Base-by-base conservation (phyloP, 2,888 invertebrate species). In the Zaprionus obscuricornis region DNA sequence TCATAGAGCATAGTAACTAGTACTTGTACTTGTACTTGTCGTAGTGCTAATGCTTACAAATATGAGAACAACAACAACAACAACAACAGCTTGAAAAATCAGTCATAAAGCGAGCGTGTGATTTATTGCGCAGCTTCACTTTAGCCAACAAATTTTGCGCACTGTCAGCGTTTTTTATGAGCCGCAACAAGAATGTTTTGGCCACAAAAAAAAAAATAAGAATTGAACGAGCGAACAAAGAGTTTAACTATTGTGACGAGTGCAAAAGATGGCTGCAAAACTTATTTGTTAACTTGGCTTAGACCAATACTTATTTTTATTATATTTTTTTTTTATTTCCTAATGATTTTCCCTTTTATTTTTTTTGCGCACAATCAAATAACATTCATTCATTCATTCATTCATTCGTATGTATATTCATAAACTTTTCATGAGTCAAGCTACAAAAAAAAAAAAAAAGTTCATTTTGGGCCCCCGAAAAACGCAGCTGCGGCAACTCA, bases 81-180 rank as follows among this genome's bases (percentile, higher is more conserved):
- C n/a, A n/a, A n/a, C n/a, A n/a, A n/a, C n/a, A n/a, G 37, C 47
- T 42, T 37, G 20, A 54, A 45, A 5, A 22, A 22, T n/a, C n/a
- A n/a, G n/a, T n/a, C n/a, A 22, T 22, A 22, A 27, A 45, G 29
- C 42, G 10, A 43, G 6, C 18, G 36, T 43, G 13, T 39, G 29
- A 47, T 55, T 59, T 63, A 68, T 64, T 62, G 54, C 66, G 59
- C 72, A 72, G 82, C 72, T 59, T 66, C 74, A 50, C 52, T 68
- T n/a, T 65, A 36, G 51, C 33, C 50, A 66, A 49, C 34, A n/a
- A n/a, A n/a, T 67, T 66, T 74, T 57, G 33, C 57, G 78, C 78
- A 69, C 36, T 26, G 79, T 79, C 82, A 82, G 82, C 82, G 24
- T 45, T 67, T 78, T 73, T 70, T 78, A 70, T 78, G 60, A 70